These are phyloP conservation scores for Lerista edwardsae DNA, from an alignment of 2,797 vertebrate genomes.

Conservation along the genomic window DNA sequence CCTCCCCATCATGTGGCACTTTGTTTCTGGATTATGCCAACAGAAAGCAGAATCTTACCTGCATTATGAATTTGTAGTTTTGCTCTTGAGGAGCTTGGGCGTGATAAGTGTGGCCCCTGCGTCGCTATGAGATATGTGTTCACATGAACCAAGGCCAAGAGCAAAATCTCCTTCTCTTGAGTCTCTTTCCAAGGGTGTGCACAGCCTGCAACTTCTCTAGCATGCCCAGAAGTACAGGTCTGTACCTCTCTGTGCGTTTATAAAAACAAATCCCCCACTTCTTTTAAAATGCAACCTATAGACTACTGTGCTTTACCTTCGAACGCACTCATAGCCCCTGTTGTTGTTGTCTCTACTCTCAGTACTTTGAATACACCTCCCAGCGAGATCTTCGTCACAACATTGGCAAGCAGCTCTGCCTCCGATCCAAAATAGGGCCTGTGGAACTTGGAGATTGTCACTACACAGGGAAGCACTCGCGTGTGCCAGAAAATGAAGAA, in stretches of 20 bases:
- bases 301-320: background rate
- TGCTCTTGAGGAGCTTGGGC: background rate
- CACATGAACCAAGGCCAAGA: background rate
- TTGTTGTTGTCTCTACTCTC: conserved; percentile 15
- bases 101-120: background rate
- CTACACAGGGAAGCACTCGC: conserved; percentile 83
- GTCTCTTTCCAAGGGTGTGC: background rate
- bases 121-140: background rate
- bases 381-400: conserved; percentile 93
- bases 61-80: background rate
- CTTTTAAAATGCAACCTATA: background rate
- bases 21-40: background rate
- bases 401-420: conserved; percentile 91
- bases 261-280: background rate
- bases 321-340: background rate
- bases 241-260: background rate
- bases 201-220: background rate
- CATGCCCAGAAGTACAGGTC: background rate
- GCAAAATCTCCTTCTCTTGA: background rate
- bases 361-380: conserved; percentile 94
- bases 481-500: conserved; percentile 81
- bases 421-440: conserved; percentile 69
- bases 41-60: background rate
- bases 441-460: conserved; percentile 82
- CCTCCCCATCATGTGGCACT: background rate